Base-by-base conservation (phyloP, 1,140 invertebrate species). In the Adelges cooleyi region DNA sequence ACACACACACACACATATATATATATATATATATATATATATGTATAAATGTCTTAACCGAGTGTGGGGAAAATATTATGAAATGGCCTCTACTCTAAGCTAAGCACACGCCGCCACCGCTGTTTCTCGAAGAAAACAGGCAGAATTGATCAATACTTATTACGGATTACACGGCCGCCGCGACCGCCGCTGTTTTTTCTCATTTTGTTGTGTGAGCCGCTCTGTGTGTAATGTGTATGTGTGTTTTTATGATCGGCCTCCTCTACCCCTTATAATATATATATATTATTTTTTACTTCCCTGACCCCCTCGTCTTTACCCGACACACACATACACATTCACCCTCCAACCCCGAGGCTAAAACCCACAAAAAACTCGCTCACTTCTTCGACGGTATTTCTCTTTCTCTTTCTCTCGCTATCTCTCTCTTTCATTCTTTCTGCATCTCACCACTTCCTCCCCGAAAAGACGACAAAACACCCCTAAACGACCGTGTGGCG, bases 61-160 rank as follows among this genome's bases (percentile, higher is more conserved):
- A 33, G 29, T 33, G 5, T 11, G 29, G 11, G 29, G 29, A 33
- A 33, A 33, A 33, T 33, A 33, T 33, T 33, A 33, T 33, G 29
- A 33, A 33, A 33, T 33, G 29, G 29, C 29, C 29, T 33, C 11
- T 33, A 33, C 29, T 33, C 11, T 33, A 33, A 33, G 29, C 29
- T 33, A 33, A 33, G 11, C 29, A 33, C 29, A 33, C 29, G 11
- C 11, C 29, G 11, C n/a, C 38, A 9, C 22, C 23, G 15, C 9
- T 20, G 15, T 38, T n/a, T n/a, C 53, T 11, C 40, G 42, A 59
- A 62, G 56, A 62, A 62, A 62, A 46, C 56, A 25, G 56, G 42
- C 56, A 40, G 56, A 62, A 62, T 62, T 62, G 56, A 62, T 62
- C 56, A 62, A 62, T 62, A 62, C 56, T 62, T 62, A 62, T 62